Percentiles rank a stretch among this genome's conserved stretches.
Conservation (phyloP, 2,888 invertebrate genomes). For the Gnatocerus cornutus region DNA sequence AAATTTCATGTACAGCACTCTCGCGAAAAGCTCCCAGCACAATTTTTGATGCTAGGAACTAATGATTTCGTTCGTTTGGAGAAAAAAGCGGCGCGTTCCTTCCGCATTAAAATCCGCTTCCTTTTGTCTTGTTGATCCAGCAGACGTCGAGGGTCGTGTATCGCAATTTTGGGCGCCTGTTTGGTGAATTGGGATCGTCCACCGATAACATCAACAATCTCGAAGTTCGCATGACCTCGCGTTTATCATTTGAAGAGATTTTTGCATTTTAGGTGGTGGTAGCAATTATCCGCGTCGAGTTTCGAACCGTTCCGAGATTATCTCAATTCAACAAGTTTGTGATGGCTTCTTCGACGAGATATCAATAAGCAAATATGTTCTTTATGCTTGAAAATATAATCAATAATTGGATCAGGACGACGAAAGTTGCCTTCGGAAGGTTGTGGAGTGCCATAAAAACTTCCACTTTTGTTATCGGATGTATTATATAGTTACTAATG, state of each 20-base stretch:
- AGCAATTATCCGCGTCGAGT: slow-evolving; percentile 16
- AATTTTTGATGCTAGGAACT: too few species aligned
- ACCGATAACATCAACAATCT: slow-evolving; percentile 71
- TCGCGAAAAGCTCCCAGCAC: too few species aligned
- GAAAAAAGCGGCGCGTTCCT: too few species aligned
- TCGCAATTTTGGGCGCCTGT: slow-evolving; percentile 69
- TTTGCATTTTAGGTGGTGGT: slow-evolving; percentile 20
- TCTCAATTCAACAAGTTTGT: slow-evolving; percentile 50
- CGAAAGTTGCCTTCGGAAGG: slow-evolving; percentile 14
- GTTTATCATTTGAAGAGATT: slow-evolving; percentile 68
- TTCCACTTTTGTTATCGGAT: slow-evolving; percentile 35
- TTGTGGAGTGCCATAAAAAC: slow-evolving; percentile 36
- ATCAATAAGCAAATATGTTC: slow-evolving; percentile 46
- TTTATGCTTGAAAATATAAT: slow-evolving; percentile 28
- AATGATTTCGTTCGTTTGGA: too few species aligned
- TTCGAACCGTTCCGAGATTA: slow-evolving; percentile 23
- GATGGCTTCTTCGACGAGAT: slow-evolving; percentile 37
- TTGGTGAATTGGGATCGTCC: slow-evolving; percentile 68
- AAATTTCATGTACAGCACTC: too few species aligned
- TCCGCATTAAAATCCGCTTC: too few species aligned
- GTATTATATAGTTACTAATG: slow-evolving; percentile 40
- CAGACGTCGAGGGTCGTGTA: slow-evolving; percentile 67
- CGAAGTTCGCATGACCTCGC: slow-evolving; percentile 65
- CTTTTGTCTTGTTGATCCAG: slow-evolving; percentile 53
- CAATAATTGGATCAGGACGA: slow-evolving; percentile 26